Conservation (phyloP, 2,113 vertebrate species). For the Caranx melampygus region DNA sequence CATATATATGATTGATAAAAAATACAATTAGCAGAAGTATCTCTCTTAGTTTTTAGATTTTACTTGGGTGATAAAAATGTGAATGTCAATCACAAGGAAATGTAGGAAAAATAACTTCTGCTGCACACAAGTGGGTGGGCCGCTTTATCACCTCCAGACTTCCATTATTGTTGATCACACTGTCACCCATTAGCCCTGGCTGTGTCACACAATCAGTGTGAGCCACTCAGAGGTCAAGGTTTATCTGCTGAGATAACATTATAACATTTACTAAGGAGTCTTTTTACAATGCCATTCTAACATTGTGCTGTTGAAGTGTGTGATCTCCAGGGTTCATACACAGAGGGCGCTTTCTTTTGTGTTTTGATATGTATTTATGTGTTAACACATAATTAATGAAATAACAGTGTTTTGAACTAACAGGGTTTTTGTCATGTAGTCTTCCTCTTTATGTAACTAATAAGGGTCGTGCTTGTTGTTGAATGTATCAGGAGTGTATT, state of each 20-base stretch:
- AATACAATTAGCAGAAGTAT: not conserved
- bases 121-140: constrained; percentile 23
- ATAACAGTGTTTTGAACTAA: not conserved
- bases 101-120: not conserved
- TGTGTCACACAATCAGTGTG: constrained; percentile 33
- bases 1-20: not conserved
- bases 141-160: constrained; percentile 50
- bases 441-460: not conserved
- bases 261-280: constrained; percentile 46
- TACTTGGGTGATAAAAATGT: not conserved
- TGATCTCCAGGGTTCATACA: not conserved
- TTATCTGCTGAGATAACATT: constrained; percentile 68
- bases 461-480: not conserved
- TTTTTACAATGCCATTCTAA: constrained; percentile 26
- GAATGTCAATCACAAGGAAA: not conserved
- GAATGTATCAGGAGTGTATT: not conserved
- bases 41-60: not conserved
- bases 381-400: too few species aligned
- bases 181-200: constrained; percentile 35
- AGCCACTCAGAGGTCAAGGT: constrained; percentile 47
- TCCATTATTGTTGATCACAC: constrained; percentile 40
- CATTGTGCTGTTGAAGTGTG: not conserved
- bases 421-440: not conserved
- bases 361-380: not conserved
- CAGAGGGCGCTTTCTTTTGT: not conserved